Evolutionary conservation across 2,888 invertebrate species (phyloP).

Genomic region (Linyphia triangularis): DNA sequence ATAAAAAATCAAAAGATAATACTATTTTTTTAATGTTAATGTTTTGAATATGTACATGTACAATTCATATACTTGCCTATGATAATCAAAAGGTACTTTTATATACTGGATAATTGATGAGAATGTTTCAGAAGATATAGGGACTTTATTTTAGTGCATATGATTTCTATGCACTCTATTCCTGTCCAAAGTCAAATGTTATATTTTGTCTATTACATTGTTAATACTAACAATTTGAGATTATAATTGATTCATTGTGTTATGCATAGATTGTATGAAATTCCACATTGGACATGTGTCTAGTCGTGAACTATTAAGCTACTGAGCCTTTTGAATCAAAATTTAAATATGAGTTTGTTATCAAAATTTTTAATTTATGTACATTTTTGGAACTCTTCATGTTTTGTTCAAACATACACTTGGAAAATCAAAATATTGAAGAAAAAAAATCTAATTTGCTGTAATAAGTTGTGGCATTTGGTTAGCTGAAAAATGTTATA

Average conservation of each 20-base stretch:
- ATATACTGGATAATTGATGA: not conserved
- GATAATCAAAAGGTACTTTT: not conserved
- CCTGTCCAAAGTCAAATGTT: not conserved
- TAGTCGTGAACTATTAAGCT: constrained; percentile 32
- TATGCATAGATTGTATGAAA: not conserved
- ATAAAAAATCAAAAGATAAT: not conserved
- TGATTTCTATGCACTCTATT: not conserved
- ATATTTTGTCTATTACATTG: not conserved
- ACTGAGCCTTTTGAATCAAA: constrained; percentile 50
- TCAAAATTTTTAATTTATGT: not conserved
- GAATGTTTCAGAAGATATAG: not conserved
- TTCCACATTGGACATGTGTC: constrained; percentile 22
- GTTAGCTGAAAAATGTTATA: not conserved
- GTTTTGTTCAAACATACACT: no score
- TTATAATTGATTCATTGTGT: not conserved
- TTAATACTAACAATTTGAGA: not conserved
- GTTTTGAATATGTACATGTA: not conserved
- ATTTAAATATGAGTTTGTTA: constrained; percentile 2
- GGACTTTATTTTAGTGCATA: not conserved
- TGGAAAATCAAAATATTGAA: not conserved
- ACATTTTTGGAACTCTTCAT: not conserved
- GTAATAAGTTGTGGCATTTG: not conserved
- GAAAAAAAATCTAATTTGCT: not conserved
- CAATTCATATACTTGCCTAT: not conserved
- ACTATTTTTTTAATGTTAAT: no score